phyloP scores from a whole-genome alignment of 2,113 vertebrate species.

The Chunga burmeisteri region DNA sequence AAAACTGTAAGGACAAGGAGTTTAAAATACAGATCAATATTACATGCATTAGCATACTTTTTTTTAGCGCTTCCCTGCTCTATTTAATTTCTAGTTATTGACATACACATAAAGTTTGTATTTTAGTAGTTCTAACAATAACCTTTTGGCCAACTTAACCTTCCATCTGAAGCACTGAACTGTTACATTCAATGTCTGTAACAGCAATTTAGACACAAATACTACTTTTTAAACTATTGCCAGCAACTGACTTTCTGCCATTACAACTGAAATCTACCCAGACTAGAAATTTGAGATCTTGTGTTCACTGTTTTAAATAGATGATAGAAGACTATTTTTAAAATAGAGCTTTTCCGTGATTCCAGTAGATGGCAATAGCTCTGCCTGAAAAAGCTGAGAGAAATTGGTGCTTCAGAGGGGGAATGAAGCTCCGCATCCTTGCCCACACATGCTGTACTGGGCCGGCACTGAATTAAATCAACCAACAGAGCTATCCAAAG shows the following conservation, averaged over 20 bases:
- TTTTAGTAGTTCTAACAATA: background rate
- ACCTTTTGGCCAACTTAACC: background rate
- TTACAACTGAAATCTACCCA: background rate
- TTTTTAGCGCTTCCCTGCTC: background rate
- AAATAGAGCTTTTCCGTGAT: background rate
- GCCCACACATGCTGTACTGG: background rate
- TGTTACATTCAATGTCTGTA: background rate
- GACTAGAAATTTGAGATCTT: background rate
- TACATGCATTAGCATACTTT: background rate
- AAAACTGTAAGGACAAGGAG: background rate
- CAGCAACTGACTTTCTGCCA: background rate
- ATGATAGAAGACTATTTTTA: background rate
- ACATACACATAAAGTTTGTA: background rate
- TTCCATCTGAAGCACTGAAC: background rate
- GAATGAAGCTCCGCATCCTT: background rate
- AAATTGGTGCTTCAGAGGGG: background rate
- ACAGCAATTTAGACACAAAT: background rate
- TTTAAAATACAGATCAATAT: background rate
- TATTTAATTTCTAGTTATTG: background rate
- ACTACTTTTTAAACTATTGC: background rate
- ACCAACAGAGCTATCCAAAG: background rate
- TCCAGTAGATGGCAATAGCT: conserved; percentile 54
- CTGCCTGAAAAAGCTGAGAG: background rate
- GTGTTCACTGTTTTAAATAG: background rate
- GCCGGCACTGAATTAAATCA: background rate